Base-by-base conservation (phyloP, 2,888 invertebrate species). In the Drosophila anomalata region DNA sequence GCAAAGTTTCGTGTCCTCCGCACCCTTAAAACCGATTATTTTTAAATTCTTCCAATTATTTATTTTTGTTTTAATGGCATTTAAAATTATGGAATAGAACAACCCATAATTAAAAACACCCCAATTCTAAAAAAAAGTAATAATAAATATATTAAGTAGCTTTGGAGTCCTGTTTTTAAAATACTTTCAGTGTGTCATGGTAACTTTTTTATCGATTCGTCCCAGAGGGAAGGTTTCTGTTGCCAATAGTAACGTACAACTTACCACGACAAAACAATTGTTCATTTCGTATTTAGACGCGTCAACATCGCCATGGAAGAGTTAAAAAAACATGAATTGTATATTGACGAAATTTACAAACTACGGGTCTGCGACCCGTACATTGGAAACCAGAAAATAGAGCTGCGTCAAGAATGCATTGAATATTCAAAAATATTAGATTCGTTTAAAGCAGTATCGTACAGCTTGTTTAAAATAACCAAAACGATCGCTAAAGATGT, bases 1-100 rank as follows among this genome's bases (percentile, higher is more conserved):
- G 58, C 88, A 90, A 55, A 88, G 90, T 29, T 90, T 77, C 62
- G 70, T 82, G 17, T 79, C 79, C 0, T 48, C 20, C 1, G 55
- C 62, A 6, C 22, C 51, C 6, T n/a, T 17, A 4, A 8, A 7
- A n/a, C 0, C 20, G 4, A 7, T 42, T 20, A 2, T 17, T 2
- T 20, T 4, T 1, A 9, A 33, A 0, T 11, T 29, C 6, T 44
- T 8, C 3, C 31, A 51, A 0, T 12, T 55, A 26, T 2, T 39
- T 26, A 5, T 41, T 5, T 12, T 26, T 4, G 39, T 51, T 44
- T 1, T 48, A 33, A 36, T 20, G 3, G 20, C 20, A 42, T 42
- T 42, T 42, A 20, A 42, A 42, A 17, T 7, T 11, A 20, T 42
- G 4, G 3, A 3, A 17, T 1, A 8, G 2, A 6, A 17, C 9